A percentile compares a stretch with the other conserved stretches of the same genome.
These are phyloP conservation scores for Protomyctophum bolini DNA, from an alignment of 2,113 vertebrate species.

Conservation along the genomic window DNA sequence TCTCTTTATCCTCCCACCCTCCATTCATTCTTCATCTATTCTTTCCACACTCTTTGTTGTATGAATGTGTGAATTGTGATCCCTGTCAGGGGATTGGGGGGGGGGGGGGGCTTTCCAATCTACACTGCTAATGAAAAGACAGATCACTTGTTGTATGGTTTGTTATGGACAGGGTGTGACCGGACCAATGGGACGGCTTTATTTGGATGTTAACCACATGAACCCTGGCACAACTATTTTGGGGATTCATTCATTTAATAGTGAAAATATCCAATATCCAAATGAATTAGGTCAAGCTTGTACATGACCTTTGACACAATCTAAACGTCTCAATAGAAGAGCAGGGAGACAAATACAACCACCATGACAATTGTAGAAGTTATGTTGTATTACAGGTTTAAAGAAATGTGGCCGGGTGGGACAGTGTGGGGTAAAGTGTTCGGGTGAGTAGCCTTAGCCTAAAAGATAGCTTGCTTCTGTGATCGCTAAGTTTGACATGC, in stretches of 20 bases:
- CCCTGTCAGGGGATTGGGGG: slow-evolving; percentile 8
- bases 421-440: background rate
- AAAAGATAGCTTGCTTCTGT: no score
- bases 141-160: slow-evolving; percentile 44
- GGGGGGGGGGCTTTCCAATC: slow-evolving; percentile 1
- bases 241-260: no score
- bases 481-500: no score
- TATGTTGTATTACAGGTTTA: no score
- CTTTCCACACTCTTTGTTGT: slow-evolving; percentile 22
- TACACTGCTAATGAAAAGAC: slow-evolving; percentile 34
- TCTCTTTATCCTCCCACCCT: slow-evolving; percentile 29
- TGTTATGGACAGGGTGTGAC: slow-evolving; percentile 36
- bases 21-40: slow-evolving; percentile 25
- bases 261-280: no score
- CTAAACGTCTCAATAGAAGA: no score
- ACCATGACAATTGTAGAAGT: no score
- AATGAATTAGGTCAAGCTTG: no score
- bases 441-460: no score
- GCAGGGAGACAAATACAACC: no score
- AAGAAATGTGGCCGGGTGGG: slow-evolving; percentile 13
- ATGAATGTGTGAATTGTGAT: slow-evolving; percentile 24
- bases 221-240: no score
- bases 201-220: slow-evolving; percentile 20
- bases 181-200: slow-evolving; percentile 14
- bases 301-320: no score